These are phyloP conservation scores for Rhimphoctona megacephalus DNA, from an alignment of 2,888 invertebrate species.

Conservation along the genomic window DNA sequence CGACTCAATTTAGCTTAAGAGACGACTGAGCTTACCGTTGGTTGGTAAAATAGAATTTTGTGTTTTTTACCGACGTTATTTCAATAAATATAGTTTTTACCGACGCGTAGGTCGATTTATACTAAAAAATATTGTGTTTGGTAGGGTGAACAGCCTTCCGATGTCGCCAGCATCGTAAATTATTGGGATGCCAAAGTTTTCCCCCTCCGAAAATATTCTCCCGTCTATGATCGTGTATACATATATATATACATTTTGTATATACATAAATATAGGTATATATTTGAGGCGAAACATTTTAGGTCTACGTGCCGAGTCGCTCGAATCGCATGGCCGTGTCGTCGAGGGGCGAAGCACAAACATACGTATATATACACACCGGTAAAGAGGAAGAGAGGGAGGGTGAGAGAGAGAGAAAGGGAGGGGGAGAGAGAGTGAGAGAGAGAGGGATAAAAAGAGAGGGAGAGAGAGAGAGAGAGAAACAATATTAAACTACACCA, in stretches of 20 bases:
- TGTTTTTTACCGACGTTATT: neutral
- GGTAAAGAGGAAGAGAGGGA: neutral
- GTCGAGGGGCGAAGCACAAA: slow-evolving; percentile 55
- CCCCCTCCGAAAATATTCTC: slow-evolving; percentile 9
- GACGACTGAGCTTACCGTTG: neutral
- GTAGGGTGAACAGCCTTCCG: slow-evolving; percentile 14
- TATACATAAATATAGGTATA: neutral
- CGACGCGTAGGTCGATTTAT: neutral
- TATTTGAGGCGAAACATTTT: slow-evolving; percentile 49
- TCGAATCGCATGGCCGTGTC: slow-evolving; percentile 73
- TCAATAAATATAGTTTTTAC: neutral
- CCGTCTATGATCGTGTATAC: neutral
- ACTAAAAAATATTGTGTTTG: neutral
- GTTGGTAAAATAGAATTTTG: neutral
- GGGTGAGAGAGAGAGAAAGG: too few relatives aligned
- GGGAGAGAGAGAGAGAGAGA: neutral
- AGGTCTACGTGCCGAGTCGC: slow-evolving; percentile 76
- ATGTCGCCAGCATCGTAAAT: slow-evolving; percentile 29
- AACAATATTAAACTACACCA: slow-evolving; percentile 16
- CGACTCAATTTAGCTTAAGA: neutral
- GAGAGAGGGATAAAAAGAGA: neutral
- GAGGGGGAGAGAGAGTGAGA: neutral
- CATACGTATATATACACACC: neutral
- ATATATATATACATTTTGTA: neutral
- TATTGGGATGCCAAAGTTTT: slow-evolving; percentile 15